A percentile compares a stretch with the other conserved stretches of the same genome.
Conservation (phyloP, 2,888 invertebrate genomes). For the Drosophila kuntzei region DNA sequence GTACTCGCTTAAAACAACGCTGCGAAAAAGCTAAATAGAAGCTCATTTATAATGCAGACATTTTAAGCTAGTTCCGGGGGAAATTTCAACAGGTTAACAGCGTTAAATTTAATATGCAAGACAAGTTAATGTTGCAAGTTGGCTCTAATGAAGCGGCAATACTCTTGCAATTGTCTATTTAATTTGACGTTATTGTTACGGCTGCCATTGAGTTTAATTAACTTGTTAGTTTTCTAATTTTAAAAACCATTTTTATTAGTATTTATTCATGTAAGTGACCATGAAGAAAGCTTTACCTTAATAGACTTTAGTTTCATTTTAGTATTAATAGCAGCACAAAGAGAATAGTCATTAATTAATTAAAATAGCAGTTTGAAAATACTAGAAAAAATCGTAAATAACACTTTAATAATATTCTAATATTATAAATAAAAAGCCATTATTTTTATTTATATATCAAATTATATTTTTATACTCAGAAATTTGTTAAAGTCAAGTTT, state of each 20-base stretch:
- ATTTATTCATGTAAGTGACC: not conserved
- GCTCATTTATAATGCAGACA: conserved; percentile 36
- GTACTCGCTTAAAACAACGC: conserved; percentile 12
- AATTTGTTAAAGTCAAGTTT: too few species aligned
- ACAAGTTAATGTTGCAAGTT: conserved; percentile 17
- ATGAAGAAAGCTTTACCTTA: not conserved
- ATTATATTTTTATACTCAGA: too few species aligned
- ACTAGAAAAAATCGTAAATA: not conserved
- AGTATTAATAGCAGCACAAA: not conserved
- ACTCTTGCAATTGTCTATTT: conserved; percentile 4
- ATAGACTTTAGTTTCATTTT: too few species aligned
- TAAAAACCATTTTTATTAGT: not conserved
- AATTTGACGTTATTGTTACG: conserved; percentile 11
- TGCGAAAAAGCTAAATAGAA: conserved; percentile 9
- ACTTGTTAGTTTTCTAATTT: not conserved
- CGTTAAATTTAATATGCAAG: conserved; percentile 39
- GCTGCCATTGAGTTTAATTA: conserved; percentile 2
- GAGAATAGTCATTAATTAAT: not conserved
- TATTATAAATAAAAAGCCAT: too few species aligned
- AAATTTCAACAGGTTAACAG: conserved; percentile 41
- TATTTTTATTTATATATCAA: too few species aligned
- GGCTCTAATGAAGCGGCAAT: conserved; percentile 13
- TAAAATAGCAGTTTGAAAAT: too few species aligned
- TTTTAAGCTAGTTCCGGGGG: conserved; percentile 23
- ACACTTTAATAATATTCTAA: too few species aligned